Evolutionary conservation across 2,113 vertebrate genomes (phyloP).

Genomic region (Anseranas semipalmata): DNA sequence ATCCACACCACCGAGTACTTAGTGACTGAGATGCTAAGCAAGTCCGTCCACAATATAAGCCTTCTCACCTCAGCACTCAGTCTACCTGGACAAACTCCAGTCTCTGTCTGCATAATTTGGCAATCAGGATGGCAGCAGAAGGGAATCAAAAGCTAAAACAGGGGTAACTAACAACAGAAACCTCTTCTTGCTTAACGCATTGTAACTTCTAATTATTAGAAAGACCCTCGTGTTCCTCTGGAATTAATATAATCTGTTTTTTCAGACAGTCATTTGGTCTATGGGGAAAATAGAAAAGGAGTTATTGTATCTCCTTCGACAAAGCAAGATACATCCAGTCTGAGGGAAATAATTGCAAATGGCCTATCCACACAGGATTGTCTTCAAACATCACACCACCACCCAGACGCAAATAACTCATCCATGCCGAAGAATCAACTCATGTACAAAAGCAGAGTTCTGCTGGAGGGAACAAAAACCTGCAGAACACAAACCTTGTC

Average conservation of each 20-base stretch:
- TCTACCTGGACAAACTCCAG: not conserved
- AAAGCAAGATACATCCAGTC: not conserved
- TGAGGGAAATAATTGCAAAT: not conserved
- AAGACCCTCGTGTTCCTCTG: not conserved
- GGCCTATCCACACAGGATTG: not conserved
- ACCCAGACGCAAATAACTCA: not conserved
- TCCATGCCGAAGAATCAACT: not conserved
- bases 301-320: not conserved
- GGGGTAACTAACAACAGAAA: not conserved
- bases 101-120: not conserved
- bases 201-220: not conserved
- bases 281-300: not conserved
- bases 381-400: not conserved
- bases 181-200: not conserved
- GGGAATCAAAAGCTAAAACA: not conserved
- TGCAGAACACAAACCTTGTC: not conserved
- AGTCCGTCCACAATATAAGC: not conserved
- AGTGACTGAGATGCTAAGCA: not conserved
- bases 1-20: not conserved
- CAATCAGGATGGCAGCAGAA: slow-evolving; percentile 2
- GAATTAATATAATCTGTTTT: not conserved
- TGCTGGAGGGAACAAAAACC: not conserved
- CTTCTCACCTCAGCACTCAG: not conserved
- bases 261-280: not conserved
- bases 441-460: not conserved